Conservation (phyloP, 30 jellyfish, hydroid and myxozoan genomes). For the Aurelia sp. region DNA sequence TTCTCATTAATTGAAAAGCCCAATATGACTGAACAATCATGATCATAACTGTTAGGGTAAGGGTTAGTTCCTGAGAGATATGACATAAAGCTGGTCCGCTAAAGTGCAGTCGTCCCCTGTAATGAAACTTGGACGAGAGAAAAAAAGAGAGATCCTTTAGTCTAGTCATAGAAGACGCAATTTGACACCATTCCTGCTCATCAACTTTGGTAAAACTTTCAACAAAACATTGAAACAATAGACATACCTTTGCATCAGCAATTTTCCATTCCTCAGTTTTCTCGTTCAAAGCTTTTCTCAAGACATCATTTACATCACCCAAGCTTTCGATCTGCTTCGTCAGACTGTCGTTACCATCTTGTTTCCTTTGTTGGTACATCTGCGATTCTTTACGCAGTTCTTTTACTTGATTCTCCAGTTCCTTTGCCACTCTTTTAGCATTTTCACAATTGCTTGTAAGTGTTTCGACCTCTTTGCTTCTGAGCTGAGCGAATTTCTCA, state of each 20-base stretch:
- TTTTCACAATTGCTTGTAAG: constrained; percentile 43
- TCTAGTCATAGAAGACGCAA: too few species aligned
- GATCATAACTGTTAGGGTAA: too few species aligned
- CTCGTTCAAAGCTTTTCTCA: constrained; percentile 65
- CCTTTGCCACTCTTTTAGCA: constrained; percentile 33
- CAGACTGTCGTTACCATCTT: constrained; percentile 14
- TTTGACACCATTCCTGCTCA: too few species aligned
- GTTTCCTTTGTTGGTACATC: constrained; percentile 11
- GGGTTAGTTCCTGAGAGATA: too few species aligned
- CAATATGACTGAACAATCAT: too few species aligned
- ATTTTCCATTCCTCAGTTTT: constrained; percentile 38
- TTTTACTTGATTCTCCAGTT: constrained; percentile 38
- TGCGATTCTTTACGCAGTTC: constrained; percentile 45
- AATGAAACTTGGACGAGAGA: too few species aligned
- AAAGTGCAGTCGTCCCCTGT: too few species aligned
- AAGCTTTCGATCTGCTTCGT: constrained; percentile 50
- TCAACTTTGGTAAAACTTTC: neutral
- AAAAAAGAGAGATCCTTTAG: too few species aligned
- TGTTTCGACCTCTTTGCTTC: constrained; percentile 45
- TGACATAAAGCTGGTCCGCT: too few species aligned
- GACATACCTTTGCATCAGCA: constrained; percentile 18
- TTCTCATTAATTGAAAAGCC: too few species aligned
- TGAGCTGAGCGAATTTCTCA: constrained; percentile 47
- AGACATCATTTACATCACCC: constrained; percentile 61
- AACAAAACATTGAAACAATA: neutral